Evolutionary conservation across 2,888 invertebrate genomes (phyloP).

Genomic region (Sinopyrophorus schimmeli): DNA sequence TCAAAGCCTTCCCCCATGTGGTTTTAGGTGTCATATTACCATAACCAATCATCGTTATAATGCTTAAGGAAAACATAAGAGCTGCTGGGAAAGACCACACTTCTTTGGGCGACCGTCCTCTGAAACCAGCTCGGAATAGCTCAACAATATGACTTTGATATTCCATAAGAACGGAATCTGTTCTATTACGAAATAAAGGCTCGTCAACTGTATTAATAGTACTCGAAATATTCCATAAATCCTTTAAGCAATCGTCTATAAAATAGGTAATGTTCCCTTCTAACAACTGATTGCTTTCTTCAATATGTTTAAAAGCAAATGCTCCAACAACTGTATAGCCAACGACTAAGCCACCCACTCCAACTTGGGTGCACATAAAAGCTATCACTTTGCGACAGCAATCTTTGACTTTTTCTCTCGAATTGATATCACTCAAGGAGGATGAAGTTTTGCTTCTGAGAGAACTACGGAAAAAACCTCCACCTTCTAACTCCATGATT

Average conservation of each 20-base stretch:
- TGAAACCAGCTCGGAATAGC: slow-evolving; percentile 69
- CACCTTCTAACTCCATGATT: slow-evolving; percentile 31
- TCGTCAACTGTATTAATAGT: slow-evolving; percentile 68
- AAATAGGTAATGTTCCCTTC: slow-evolving; percentile 58
- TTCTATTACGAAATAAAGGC: slow-evolving; percentile 63
- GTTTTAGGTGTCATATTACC: slow-evolving; percentile 85
- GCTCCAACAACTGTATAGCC: slow-evolving; percentile 87
- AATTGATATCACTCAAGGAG: slow-evolving; percentile 68
- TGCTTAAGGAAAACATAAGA: slow-evolving; percentile 84
- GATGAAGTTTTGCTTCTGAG: slow-evolving; percentile 57
- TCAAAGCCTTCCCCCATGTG: slow-evolving; percentile 79
- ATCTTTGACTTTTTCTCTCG: slow-evolving; percentile 78
- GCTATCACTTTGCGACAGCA: slow-evolving; percentile 84
- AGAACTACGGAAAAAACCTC: slow-evolving; percentile 39
- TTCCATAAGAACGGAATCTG: slow-evolving; percentile 63
- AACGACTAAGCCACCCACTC: slow-evolving; percentile 85
- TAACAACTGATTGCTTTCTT: slow-evolving; percentile 58
- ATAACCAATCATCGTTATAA: slow-evolving; percentile 92
- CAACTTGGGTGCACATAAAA: slow-evolving; percentile 92
- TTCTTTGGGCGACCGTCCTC: slow-evolving; percentile 68
- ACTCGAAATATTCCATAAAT: slow-evolving; percentile 69
- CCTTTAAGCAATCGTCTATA: slow-evolving; percentile 62
- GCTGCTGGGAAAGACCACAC: slow-evolving; percentile 88
- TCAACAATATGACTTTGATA: slow-evolving; percentile 72
- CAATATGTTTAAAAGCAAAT: slow-evolving; percentile 77